Percentiles rank a stretch among this genome's conserved stretches.
These are phyloP conservation scores for Parochlus steinenii DNA, from an alignment of 2,888 invertebrate genomes.

Conservation along the genomic window DNA sequence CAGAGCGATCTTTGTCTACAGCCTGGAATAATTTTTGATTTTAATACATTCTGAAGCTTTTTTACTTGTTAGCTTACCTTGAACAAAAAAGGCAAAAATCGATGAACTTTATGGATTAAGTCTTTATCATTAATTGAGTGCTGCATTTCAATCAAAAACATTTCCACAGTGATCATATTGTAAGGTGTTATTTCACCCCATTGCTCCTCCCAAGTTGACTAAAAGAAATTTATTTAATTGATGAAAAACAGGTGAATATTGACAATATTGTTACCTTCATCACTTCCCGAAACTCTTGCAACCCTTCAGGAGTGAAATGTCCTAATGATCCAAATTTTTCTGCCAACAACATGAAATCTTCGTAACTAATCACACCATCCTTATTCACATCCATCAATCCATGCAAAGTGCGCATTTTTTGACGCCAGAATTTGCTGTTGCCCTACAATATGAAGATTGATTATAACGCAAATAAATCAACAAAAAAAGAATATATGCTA, in stretches of 20 bases:
- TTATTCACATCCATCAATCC: conserved; percentile 69
- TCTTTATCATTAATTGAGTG: conserved; percentile 62
- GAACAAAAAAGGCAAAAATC: conserved; percentile 66
- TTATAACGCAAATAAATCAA: neutral
- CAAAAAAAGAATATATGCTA: neutral
- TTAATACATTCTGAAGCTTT: neutral
- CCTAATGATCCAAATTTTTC: conserved; percentile 61
- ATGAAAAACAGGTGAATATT: conserved; percentile 3
- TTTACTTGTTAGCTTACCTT: conserved; percentile 42
- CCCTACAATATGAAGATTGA: neutral
- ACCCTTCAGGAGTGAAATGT: conserved; percentile 46
- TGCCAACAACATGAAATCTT: conserved; percentile 59
- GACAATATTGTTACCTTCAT: conserved; percentile 38
- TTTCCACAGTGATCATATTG: conserved; percentile 65
- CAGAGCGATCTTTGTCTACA: conserved; percentile 63
- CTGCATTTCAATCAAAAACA: conserved; percentile 66
- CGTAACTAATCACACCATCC: conserved; percentile 68
- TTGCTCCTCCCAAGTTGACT: conserved; percentile 66
- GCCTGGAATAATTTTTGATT: conserved; percentile 42
- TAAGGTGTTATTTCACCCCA: conserved; percentile 70
- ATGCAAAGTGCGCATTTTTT: conserved; percentile 74
- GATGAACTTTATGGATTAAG: conserved; percentile 54
- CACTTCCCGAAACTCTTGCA: conserved; percentile 50
- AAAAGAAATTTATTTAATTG: conserved; percentile 18
- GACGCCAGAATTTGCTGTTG: conserved; percentile 52